Percentiles rank a stretch among this genome's conserved stretches.
These are phyloP conservation scores for Cassiopea andromeda DNA, from an alignment of 30 jellyfish, hydroid and myxozoan genomes.

Conservation along the genomic window DNA sequence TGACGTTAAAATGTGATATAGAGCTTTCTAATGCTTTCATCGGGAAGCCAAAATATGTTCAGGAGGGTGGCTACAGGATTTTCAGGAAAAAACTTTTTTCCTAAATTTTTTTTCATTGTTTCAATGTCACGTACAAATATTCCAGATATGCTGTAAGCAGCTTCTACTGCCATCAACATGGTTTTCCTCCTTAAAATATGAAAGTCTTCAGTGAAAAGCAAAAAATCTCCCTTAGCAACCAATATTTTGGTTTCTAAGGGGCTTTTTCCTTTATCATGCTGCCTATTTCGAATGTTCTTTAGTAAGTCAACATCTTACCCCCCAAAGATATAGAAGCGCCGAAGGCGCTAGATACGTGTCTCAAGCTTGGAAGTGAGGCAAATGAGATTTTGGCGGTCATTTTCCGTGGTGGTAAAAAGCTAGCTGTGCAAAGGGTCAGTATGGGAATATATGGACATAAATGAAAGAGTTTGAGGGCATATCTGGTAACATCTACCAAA, in stretches of 20 bases:
- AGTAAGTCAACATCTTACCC: neutral
- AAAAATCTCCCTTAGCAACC: neutral
- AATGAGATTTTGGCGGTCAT: too few species aligned
- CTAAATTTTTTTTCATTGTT: neutral
- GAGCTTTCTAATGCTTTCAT: too few species aligned
- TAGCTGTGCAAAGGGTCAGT: too few species aligned
- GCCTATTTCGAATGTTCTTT: neutral
- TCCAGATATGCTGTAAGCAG: neutral
- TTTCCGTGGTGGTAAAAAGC: too few species aligned
- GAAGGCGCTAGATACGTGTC: too few species aligned
- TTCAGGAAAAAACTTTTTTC: neutral
- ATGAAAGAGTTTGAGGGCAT: too few species aligned
- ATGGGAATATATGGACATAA: too few species aligned
- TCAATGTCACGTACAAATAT: neutral
- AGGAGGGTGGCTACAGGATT: neutral
- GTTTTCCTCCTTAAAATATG: neutral
- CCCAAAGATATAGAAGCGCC: neutral
- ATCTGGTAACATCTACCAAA: too few species aligned
- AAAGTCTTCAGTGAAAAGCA: neutral
- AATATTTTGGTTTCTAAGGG: neutral
- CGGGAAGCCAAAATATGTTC: neutral
- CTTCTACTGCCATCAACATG: neutral
- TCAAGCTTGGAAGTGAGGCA: too few species aligned
- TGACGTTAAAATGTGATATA: too few species aligned
- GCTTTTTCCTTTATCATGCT: neutral